Conservation (phyloP, 2,888 invertebrate species). For the Pegoplata infirma region DNA sequence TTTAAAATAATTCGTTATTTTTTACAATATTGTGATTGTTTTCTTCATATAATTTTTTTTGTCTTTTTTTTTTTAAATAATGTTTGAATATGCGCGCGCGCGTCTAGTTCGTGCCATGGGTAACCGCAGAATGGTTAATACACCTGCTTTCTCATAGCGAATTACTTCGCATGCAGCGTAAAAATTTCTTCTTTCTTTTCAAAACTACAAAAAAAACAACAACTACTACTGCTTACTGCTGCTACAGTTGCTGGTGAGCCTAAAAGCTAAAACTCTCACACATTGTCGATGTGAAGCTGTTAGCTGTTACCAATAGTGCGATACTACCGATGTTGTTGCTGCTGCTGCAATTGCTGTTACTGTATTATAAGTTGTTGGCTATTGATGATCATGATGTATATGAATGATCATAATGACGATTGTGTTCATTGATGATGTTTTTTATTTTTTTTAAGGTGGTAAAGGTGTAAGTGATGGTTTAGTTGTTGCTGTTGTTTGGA, state of each 20-base stretch:
- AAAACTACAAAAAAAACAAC: no score
- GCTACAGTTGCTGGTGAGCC: slow-evolving; percentile 29
- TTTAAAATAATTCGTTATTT: neutral
- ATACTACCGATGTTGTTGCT: slow-evolving; percentile 22
- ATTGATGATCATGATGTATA: slow-evolving; percentile 23
- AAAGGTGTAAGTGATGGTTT: slow-evolving; percentile 38
- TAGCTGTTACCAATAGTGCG: slow-evolving; percentile 29
- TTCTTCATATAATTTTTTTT: slow-evolving; percentile 47
- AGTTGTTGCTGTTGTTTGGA: slow-evolving; percentile 5
- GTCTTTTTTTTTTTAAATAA: slow-evolving; percentile 22
- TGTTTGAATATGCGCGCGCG: slow-evolving; percentile 67
- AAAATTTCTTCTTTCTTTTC: slow-evolving; percentile 69
- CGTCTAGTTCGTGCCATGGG: slow-evolving; percentile 78
- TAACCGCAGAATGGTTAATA: slow-evolving; percentile 78
- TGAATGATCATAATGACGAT: no score
- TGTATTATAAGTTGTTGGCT: slow-evolving; percentile 30
- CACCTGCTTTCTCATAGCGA: slow-evolving; percentile 79
- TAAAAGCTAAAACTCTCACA: slow-evolving; percentile 38
- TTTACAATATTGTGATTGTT: slow-evolving; percentile 15
- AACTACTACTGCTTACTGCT: no score
- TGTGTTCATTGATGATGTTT: slow-evolving; percentile 54
- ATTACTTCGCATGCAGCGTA: slow-evolving; percentile 77
- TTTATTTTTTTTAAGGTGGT: slow-evolving; percentile 20
- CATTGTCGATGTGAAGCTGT: slow-evolving; percentile 38
- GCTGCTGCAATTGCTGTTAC: slow-evolving; percentile 35